These are phyloP conservation scores for Microtus richardsoni DNA, from an alignment of 2,113 vertebrate species.

Conservation along the genomic window DNA sequence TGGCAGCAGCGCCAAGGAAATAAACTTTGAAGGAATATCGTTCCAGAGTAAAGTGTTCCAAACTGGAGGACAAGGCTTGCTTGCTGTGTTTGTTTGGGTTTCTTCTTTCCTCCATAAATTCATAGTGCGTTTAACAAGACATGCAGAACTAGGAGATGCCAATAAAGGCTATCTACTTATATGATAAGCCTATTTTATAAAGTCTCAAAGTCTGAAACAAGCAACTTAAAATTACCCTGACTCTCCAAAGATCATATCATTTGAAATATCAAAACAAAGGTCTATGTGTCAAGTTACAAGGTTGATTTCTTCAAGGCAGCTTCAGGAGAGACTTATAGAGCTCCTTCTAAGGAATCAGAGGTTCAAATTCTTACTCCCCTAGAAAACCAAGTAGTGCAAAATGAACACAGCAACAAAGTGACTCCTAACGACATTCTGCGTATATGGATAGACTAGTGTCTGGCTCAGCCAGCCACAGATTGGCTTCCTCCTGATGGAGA, in stretches of 20 bases:
- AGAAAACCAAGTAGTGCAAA: not conserved
- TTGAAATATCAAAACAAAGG: conserved; percentile 23
- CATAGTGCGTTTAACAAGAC: not conserved
- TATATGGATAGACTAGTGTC: not conserved
- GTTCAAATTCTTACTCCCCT: not conserved
- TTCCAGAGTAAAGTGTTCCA: conserved; percentile 17
- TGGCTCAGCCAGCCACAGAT: not conserved
- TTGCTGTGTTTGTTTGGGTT: conserved; percentile 19
- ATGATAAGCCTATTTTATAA: not conserved
- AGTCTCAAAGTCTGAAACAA: conserved; percentile 29
- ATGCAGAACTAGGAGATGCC: not conserved
- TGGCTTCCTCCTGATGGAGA: not conserved
- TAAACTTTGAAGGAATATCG: not conserved
- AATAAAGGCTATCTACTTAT: not conserved
- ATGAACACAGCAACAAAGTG: not conserved
- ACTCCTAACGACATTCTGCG: not conserved
- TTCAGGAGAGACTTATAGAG: not conserved
- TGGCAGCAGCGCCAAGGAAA: conserved; percentile 32
- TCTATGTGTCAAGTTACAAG: not conserved
- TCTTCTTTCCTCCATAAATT: conserved; percentile 32
- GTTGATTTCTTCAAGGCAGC: not conserved
- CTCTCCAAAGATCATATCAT: not conserved
- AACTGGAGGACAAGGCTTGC: conserved; percentile 29
- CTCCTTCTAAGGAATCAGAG: not conserved
- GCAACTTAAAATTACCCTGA: not conserved